These are phyloP conservation scores for Bathynomus jamesi DNA, from an alignment of 1,140 invertebrate genomes.

Conservation along the genomic window DNA sequence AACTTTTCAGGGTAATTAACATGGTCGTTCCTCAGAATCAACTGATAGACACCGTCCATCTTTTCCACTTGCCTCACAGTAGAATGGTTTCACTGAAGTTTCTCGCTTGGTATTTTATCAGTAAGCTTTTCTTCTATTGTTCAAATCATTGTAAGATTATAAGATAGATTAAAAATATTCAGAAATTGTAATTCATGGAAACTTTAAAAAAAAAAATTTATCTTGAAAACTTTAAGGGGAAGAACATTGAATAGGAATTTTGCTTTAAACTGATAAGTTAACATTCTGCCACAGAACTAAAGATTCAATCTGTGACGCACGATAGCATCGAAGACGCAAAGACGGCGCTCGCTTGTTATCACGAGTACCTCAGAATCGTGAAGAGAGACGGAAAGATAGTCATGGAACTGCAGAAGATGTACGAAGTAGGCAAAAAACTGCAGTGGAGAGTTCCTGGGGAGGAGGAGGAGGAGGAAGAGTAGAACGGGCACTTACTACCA, in stretches of 20 bases:
- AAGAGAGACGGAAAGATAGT: conserved; percentile 54
- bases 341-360: conserved; percentile 71
- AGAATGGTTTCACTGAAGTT: conserved; percentile 83
- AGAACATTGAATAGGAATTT: too few relatives aligned
- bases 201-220: too few relatives aligned
- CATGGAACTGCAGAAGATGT: conserved; percentile 65
- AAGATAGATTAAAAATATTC: too few relatives aligned
- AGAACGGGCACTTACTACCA: too few relatives aligned
- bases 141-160: too few relatives aligned
- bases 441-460: conserved; percentile 66
- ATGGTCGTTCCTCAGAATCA: conserved; percentile 76
- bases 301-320: conserved; percentile 81
- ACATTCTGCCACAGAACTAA: conserved; percentile 54
- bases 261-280: too few relatives aligned
- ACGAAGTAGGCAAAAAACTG: conserved; percentile 64
- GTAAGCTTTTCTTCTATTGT: conserved; percentile 55
- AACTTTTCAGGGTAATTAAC: conserved; percentile 75
- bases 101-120: conserved; percentile 83
- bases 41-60: conserved; percentile 75
- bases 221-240: too few relatives aligned
- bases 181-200: too few relatives aligned
- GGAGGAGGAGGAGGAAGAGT: conserved; percentile 33
- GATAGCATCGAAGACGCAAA: conserved; percentile 85
- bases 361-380: conserved; percentile 62
- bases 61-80: conserved; percentile 80